A percentile compares a stretch with the other conserved stretches of the same genome.
These are phyloP conservation scores for Apantesis nais DNA, from an alignment of 2,888 invertebrate genomes.

Conservation along the genomic window DNA sequence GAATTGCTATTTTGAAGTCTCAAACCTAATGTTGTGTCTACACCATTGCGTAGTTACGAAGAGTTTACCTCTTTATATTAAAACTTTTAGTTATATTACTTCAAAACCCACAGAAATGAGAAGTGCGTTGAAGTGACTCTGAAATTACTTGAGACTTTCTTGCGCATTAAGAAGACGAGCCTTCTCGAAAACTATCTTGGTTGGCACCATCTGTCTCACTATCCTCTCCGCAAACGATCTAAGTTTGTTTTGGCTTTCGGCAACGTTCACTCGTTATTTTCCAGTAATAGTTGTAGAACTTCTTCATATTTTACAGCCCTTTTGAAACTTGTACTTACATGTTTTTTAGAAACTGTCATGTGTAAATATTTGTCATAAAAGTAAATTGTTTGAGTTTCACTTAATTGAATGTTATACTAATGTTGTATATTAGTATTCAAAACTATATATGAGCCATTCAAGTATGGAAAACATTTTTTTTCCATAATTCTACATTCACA, in stretches of 20 bases:
- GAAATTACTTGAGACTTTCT: conserved; percentile 60
- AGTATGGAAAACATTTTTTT: too few relatives aligned
- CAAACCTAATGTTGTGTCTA: not conserved
- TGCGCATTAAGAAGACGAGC: conserved; percentile 61
- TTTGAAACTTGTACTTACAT: conserved; percentile 16
- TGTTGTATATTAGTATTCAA: not conserved
- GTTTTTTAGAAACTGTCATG: not conserved
- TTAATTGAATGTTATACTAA: not conserved
- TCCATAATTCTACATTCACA: too few relatives aligned
- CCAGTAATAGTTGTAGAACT: conserved; percentile 47
- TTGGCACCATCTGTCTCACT: conserved; percentile 66
- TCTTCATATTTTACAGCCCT: conserved; percentile 42
- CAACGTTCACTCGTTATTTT: conserved; percentile 52
- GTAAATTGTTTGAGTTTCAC: not conserved
- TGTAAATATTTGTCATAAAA: not conserved
- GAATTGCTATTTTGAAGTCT: not conserved
- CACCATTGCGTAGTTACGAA: conserved; percentile 6
- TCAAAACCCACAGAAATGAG: conserved; percentile 34
- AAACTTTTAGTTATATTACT: conserved; percentile 38
- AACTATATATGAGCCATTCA: not conserved
- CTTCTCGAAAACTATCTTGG: conserved; percentile 60
- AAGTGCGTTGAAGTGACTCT: conserved; percentile 40
- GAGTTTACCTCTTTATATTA: conserved; percentile 18
- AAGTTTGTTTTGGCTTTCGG: conserved; percentile 61
- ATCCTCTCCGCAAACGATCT: conserved; percentile 64